A percentile compares a stretch with the other conserved stretches of the same genome.
Conservation (phyloP, 2,888 invertebrate species). For the Calliphora vomitoria region DNA sequence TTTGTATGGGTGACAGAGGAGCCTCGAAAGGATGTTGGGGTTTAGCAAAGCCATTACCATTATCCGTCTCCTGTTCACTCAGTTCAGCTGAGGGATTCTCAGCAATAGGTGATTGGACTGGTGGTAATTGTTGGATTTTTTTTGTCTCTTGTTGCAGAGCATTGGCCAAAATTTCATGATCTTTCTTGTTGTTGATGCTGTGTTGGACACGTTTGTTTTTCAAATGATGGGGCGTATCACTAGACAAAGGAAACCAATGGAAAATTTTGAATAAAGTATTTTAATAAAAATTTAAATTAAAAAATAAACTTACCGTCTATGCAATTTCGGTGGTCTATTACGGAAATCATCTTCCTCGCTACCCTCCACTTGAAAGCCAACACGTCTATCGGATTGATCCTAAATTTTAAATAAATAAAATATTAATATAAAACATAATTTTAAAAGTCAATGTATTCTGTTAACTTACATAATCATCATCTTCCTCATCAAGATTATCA, state of each 20-base stretch:
- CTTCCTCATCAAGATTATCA: slow-evolving; percentile 89
- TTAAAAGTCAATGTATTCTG: background rate
- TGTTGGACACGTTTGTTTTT: slow-evolving; percentile 97
- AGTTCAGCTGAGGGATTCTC: slow-evolving; percentile 80
- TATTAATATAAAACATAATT: background rate
- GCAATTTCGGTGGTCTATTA: slow-evolving; percentile 84
- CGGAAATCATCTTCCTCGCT: slow-evolving; percentile 84
- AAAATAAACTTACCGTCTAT: slow-evolving; percentile 81
- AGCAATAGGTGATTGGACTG: slow-evolving; percentile 82
- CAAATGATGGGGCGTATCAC: slow-evolving; percentile 99
- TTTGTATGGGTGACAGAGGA: slow-evolving; percentile 81
- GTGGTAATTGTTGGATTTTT: slow-evolving; percentile 76
- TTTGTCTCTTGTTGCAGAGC: slow-evolving; percentile 82
- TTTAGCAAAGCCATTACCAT: slow-evolving; percentile 45
- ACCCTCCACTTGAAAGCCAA: slow-evolving; percentile 87
- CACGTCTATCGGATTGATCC: slow-evolving; percentile 86
- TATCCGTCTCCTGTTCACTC: slow-evolving; percentile 75
- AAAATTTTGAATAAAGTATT: background rate
- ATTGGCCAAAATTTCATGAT: slow-evolving; percentile 87
- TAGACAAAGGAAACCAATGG: slow-evolving; percentile 84
- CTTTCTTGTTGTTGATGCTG: slow-evolving; percentile 88
- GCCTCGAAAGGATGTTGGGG: slow-evolving; percentile 78
- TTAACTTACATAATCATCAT: slow-evolving; percentile 87
- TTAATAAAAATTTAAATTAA: background rate
- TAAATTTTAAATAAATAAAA: slow-evolving; percentile 73